A percentile compares a stretch with the other conserved stretches of the same genome.
These are phyloP conservation scores for Yponomeuta plumbellus DNA, from an alignment of 2,888 invertebrate genomes.

Conservation along the genomic window DNA sequence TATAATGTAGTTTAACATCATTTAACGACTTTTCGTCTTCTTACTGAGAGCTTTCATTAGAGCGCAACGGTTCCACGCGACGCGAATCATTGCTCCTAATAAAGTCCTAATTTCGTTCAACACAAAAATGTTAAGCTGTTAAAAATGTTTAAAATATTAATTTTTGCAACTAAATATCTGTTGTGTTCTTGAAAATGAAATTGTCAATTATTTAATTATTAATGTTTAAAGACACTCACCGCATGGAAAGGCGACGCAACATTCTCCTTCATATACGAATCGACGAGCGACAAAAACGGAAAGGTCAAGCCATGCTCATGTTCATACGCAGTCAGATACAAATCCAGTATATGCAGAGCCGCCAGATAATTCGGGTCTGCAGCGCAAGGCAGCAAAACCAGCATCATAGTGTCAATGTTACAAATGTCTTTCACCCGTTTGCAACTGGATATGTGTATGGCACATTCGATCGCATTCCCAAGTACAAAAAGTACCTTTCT, in stretches of 20 bases:
- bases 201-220: too few species aligned
- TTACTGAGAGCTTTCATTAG: too few species aligned
- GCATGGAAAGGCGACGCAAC: slow-evolving; percentile 82
- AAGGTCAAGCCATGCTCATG: slow-evolving; percentile 59
- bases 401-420: slow-evolving; percentile 56
- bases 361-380: slow-evolving; percentile 61
- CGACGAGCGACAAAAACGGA: slow-evolving; percentile 62
- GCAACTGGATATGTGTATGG: slow-evolving; percentile 73
- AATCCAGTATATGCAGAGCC: slow-evolving; percentile 72
- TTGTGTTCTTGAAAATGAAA: neutral
- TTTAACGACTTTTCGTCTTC: too few species aligned
- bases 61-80: too few species aligned
- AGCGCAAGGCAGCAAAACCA: slow-evolving; percentile 61
- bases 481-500: slow-evolving; percentile 75
- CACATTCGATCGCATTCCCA: slow-evolving; percentile 75
- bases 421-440: slow-evolving; percentile 64
- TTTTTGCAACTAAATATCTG: too few species aligned
- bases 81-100: too few species aligned
- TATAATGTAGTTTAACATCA: too few species aligned
- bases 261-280: slow-evolving; percentile 75
- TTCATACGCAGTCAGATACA: slow-evolving; percentile 70
- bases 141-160: too few species aligned
- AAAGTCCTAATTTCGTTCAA: too few species aligned
- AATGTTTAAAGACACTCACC: slow-evolving; percentile 44
- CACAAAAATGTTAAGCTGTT: too few species aligned